Base-by-base conservation (phyloP, 2,888 invertebrate species). In the Mantis religiosa region DNA sequence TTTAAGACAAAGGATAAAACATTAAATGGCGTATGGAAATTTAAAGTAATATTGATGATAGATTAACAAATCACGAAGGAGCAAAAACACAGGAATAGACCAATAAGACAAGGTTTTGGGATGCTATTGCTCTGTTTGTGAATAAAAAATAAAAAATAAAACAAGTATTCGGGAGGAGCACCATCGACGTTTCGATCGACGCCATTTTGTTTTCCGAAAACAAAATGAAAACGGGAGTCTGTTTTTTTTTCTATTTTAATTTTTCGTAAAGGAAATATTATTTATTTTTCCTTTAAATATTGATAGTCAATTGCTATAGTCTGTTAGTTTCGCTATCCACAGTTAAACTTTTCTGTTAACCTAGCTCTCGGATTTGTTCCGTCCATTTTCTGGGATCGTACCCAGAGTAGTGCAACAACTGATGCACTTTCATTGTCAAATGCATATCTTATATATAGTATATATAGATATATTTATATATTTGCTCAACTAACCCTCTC, bases 241-340 rank as follows among this genome's bases (percentile, higher is more conserved):
- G 71, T 41, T 81, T 81, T 71, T 84, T 71, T 71, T 83, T 27
- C 83, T 28, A 41, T 85, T 28, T 88, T 71, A 88, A 81, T 20
- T 87, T 83, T 82, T 87, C 47, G 83, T 87, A 81, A 86, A 86
- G 30, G 86, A 81, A 86, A 86, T 30, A 14, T 54, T 7, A 27
- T 84, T 84, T 34, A 84, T n/a, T 81, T 81, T 85, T 86, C 86
- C 86, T 86, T 25, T 86, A 81, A 86, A 30, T 81, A 41, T 87
- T 90, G 89, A 89, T 90, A 88, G 89, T 90, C 89, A 87, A 89
- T 88, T 90, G 89, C 90, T 89, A 89, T 89, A 87, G 84, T 89
- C 86, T 86, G 20, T 85, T 85, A 71, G 54, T 71, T 71, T 71
- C 54, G 54, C 54, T 71, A 71, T 71, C 54, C 54, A 71, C 54